Conservation (phyloP, 2,113 vertebrate genomes). For the Gymnocephalus cernua region DNA sequence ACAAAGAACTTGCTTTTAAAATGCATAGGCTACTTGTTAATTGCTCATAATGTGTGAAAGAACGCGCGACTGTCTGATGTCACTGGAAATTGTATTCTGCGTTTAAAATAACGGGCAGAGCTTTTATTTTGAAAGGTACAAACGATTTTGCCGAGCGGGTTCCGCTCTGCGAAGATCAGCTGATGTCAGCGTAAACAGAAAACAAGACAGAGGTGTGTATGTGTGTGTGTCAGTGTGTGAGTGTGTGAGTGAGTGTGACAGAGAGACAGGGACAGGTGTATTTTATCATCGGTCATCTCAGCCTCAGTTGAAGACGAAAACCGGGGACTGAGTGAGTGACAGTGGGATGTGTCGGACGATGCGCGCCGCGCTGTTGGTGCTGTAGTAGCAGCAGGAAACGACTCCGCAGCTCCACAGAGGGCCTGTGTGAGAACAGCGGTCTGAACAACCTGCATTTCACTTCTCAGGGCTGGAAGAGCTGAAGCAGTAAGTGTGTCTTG, state of each 20-base stretch:
- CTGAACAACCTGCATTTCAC: constrained; percentile 2
- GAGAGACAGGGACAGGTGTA: not conserved
- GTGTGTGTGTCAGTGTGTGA: not conserved
- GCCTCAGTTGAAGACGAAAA: not conserved
- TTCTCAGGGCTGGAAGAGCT: not conserved
- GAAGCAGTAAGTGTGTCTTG: constrained; percentile 56
- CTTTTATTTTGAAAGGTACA: constrained; percentile 68
- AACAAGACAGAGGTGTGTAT: constrained; percentile 7
- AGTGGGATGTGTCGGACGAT: constrained; percentile 6
- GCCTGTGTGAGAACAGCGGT: constrained; percentile 16
- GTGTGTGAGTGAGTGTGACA: not conserved
- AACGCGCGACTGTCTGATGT: rapidly evolving
- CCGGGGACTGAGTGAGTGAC: not conserved
- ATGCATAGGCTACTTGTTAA: rapidly evolving
- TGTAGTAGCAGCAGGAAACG: constrained; percentile 23
- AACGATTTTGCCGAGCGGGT: not conserved
- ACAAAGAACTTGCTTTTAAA: not conserved
- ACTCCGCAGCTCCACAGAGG: constrained; percentile 38
- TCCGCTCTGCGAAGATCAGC: constrained; percentile 67
- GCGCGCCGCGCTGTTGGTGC: not conserved
- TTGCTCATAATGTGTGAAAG: rapidly evolving
- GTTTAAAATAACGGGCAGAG: rapidly evolving
- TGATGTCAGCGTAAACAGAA: constrained; percentile 76
- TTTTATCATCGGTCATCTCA: not conserved
- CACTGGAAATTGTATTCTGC: rapidly evolving